A percentile compares a stretch with the other conserved stretches of the same genome.
phyloP scores from a whole-genome alignment of 2,888 invertebrate genomes.

The Apodemia hepburni region DNA sequence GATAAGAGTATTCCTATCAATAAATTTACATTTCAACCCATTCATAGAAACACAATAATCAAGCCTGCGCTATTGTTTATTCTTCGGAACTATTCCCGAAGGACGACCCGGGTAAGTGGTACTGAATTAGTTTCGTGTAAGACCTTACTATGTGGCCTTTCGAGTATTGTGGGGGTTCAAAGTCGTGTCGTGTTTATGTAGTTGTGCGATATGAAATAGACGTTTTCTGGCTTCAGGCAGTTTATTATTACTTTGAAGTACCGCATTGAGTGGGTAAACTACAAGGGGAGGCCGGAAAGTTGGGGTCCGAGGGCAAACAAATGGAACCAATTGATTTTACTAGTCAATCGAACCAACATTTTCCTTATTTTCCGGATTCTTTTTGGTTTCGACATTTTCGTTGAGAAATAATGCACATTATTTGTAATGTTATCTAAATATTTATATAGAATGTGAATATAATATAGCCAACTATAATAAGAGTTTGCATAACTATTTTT shows the following conservation, averaged over 20 bases:
- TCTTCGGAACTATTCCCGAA: slow-evolving; percentile 44
- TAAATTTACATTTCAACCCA: not conserved
- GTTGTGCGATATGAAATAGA: slow-evolving; percentile 67
- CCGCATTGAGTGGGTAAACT: slow-evolving; percentile 51
- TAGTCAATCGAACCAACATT: slow-evolving; percentile 58
- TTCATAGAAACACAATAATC: slow-evolving; percentile 12
- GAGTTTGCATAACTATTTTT: too few relatives aligned
- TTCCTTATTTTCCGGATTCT: slow-evolving; percentile 46
- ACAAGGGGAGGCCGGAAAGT: slow-evolving; percentile 48
- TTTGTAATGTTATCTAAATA: too few relatives aligned
- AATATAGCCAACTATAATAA: too few relatives aligned
- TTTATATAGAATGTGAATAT: too few relatives aligned
- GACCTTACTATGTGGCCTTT: slow-evolving; percentile 66
- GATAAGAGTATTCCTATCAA: not conserved
- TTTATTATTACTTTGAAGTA: slow-evolving; percentile 76
- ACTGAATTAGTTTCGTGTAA: slow-evolving; percentile 70
- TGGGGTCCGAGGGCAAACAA: slow-evolving; percentile 71
- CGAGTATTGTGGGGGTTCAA: slow-evolving; percentile 64
- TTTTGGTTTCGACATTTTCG: slow-evolving; percentile 29
- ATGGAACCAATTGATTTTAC: slow-evolving; percentile 63
- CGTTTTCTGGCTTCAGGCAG: slow-evolving; percentile 79
- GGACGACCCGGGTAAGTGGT: slow-evolving; percentile 59
- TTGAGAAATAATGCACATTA: too few relatives aligned
- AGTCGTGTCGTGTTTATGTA: slow-evolving; percentile 57
- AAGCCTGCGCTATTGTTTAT: slow-evolving; percentile 7